Conservation (phyloP, 2,888 invertebrate genomes). For the Daptonema setosum region DNA sequence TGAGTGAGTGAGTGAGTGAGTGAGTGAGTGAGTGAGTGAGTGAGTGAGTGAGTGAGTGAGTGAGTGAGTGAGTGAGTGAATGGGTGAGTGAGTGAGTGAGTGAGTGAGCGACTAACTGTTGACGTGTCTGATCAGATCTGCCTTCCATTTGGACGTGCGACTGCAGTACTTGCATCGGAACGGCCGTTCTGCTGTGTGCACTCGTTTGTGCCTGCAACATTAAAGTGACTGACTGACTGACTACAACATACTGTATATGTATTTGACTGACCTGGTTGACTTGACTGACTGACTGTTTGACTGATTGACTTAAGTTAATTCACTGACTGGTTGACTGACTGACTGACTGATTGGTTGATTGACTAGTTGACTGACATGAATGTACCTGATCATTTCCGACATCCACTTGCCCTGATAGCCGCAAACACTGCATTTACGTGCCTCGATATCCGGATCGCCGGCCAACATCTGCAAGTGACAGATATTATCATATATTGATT, state of each 20-base stretch:
- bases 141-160: slow-evolving; percentile 34
- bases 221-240: background rate
- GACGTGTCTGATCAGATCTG: slow-evolving; percentile 34
- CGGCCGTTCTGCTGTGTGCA: slow-evolving; percentile 31
- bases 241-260: background rate
- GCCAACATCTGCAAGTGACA: too few relatives aligned
- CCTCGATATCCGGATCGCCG: background rate
- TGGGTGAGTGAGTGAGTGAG: too few relatives aligned
- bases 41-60: too few relatives aligned
- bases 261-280: background rate
- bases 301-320: too few relatives aligned
- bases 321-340: too few relatives aligned
- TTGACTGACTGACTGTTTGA: too few relatives aligned
- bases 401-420: slow-evolving; percentile 30
- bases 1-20: too few relatives aligned
- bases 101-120: slow-evolving; percentile 24
- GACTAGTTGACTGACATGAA: too few relatives aligned
- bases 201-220: slow-evolving; percentile 29
- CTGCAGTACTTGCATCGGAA: slow-evolving; percentile 32
- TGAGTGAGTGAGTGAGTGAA: too few relatives aligned
- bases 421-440: slow-evolving; percentile 19
- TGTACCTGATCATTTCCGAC: slow-evolving; percentile 32
- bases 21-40: too few relatives aligned
- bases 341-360: too few relatives aligned
- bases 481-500: too few relatives aligned